Evolutionary conservation across 1,140 invertebrate species (phyloP), one percentile per base, ranked within the genome.

Genomic region (Orius insidiosus): DNA sequence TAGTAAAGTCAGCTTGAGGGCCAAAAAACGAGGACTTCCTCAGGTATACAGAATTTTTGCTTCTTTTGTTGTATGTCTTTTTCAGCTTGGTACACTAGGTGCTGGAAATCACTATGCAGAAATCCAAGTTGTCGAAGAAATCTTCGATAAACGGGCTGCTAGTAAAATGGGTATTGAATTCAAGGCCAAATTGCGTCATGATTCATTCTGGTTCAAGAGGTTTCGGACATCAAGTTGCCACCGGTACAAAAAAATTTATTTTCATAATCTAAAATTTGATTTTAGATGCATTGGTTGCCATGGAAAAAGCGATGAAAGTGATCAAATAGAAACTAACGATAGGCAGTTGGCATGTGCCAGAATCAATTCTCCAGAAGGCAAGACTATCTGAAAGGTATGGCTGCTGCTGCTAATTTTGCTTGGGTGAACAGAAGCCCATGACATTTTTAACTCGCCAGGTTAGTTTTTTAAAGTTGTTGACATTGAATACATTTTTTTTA

Each of bases 281-380:
- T 56, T 47, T 55, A 72, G 94, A 98, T 76, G 92, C 95, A 19
- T 67, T 99, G 30, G 90, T 98, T 35, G 77, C 88, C 56, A 99
- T 99, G 96, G 96, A 99, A 62, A 98, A 96, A 66, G 95, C 95
- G 2, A 99, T 99, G 96, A 97, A 94, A 60, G 95, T 49, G 96
- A 99, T 63, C 77, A 90, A 45, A 99, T 99, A 59, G 83, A 92
- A 59, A 87, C 87, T 0, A 99, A 99, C 64, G 96, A 99, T 63
- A 70, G 96, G 32, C 96, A 99, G 60, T 68, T 99, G 52, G 95
- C 96, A 16, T 99, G 96, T 74, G 96, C 96, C 13, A 73, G 85
- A 47, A 98, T 99, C 48, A 74, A 84, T 51, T 97, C 92, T 15
- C 62, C 68, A 38, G 86, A 89, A 71, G 93, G 0, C 93, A 99